These are phyloP conservation scores for Panthera tigris DNA, from an alignment of 2,113 vertebrate genomes.

Conservation along the genomic window DNA sequence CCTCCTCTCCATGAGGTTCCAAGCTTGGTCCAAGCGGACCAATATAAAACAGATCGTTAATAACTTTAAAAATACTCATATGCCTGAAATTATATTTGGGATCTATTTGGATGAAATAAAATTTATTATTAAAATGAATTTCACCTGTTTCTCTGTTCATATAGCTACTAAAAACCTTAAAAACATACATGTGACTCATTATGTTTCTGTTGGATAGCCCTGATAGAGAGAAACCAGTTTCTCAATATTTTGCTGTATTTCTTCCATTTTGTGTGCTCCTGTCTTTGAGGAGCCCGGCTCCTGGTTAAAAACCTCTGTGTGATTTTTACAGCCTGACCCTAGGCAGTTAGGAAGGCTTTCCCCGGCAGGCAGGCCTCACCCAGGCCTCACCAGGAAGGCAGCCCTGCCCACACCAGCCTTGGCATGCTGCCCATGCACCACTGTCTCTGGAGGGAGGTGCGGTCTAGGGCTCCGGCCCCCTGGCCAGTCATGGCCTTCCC, in stretches of 20 bases:
- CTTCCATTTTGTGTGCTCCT: not conserved
- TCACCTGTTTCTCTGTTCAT: not conserved
- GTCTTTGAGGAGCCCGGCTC: not conserved
- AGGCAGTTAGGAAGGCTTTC: not conserved
- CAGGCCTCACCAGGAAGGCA: accelerated
- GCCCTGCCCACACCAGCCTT: not conserved
- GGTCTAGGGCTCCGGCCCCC: not conserved
- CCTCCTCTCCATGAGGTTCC: not conserved
- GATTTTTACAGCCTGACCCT: not conserved
- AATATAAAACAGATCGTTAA: not conserved
- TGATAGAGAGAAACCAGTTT: not conserved
- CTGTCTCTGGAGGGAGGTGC: not conserved
- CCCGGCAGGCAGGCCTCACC: not conserved
- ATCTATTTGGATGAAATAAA: not conserved
- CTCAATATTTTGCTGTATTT: not conserved
- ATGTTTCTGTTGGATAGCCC: not conserved
- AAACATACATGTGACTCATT: not conserved
- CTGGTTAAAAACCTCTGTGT: not conserved
- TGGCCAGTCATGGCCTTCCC: not conserved
- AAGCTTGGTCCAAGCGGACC: not conserved
- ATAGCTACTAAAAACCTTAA: not conserved
- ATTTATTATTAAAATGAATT: not conserved
- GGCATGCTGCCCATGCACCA: accelerated
- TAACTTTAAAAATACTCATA: not conserved
- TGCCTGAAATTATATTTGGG: not conserved